Conservation (phyloP, 2,113 vertebrate genomes). For the Oxyruncus cristatus region DNA sequence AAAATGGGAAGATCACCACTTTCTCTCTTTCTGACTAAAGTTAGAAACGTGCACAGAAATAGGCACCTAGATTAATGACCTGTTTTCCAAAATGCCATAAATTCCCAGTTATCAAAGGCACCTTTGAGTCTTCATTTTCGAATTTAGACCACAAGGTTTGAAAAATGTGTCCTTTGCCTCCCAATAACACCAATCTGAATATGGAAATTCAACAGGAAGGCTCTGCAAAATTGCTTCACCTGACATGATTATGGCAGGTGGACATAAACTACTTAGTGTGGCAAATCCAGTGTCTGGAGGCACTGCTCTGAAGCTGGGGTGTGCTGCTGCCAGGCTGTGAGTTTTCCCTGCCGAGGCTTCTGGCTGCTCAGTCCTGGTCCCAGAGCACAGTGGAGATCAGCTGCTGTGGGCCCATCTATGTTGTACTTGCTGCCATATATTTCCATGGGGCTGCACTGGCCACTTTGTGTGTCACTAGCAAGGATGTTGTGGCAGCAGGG, state of each 20-base stretch:
- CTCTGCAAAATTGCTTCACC: background rate
- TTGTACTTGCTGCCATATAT: background rate
- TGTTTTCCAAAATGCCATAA: conserved; percentile 12
- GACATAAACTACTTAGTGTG: background rate
- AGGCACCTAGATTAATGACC: conserved; percentile 49
- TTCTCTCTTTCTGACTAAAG: background rate
- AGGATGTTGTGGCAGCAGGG: background rate
- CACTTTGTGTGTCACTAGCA: fast-evolving
- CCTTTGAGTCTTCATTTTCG: background rate
- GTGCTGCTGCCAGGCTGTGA: background rate
- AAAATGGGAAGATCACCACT: background rate
- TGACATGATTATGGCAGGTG: background rate
- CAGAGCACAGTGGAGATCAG: fast-evolving
- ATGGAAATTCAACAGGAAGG: background rate
- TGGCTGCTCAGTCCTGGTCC: background rate
- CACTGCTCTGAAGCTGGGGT: background rate
- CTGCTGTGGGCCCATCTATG: background rate
- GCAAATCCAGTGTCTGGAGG: background rate
- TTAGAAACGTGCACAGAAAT: conserved; percentile 31
- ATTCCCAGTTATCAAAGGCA: conserved; percentile 13
- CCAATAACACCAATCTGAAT: background rate
- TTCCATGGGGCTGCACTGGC: fast-evolving
- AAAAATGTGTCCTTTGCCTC: background rate
- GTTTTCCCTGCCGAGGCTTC: background rate
- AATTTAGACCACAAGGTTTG: background rate